Conservation (phyloP, 30 jellyfish, hydroid and myxozoan genomes). For the Pelagia noctiluca region DNA sequence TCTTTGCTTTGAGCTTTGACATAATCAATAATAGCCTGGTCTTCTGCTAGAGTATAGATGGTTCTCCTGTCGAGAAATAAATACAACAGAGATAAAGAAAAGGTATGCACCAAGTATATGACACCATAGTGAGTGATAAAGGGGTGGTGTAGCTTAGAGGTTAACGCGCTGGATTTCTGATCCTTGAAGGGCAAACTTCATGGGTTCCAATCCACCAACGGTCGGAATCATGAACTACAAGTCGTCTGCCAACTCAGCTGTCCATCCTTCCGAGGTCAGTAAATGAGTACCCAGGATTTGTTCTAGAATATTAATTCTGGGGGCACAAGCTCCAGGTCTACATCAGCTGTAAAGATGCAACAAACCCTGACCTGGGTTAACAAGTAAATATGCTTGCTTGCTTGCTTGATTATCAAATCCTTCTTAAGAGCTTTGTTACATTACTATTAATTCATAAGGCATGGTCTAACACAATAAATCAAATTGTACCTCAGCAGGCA, state of each 20-base stretch:
- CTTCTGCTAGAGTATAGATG: conserved; percentile 25
- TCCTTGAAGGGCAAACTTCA: not conserved
- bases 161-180: not conserved
- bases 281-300: too few species aligned
- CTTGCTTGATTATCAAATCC: not conserved
- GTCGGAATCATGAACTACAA: too few species aligned
- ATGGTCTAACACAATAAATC: not conserved
- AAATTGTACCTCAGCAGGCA: not conserved
- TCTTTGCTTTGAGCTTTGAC: conserved; percentile 40
- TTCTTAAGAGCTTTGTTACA: not conserved
- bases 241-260: not conserved
- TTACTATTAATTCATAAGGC: not conserved
- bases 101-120: not conserved
- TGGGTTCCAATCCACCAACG: not conserved
- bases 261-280: not conserved
- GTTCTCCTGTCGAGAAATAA: conserved; percentile 4
- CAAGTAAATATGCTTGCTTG: not conserved
- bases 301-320: not conserved
- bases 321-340: not conserved
- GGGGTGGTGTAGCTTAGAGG: not conserved
- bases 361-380: not conserved
- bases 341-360: not conserved
- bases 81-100: not conserved
- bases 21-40: conserved; percentile 30
- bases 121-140: not conserved